Evolutionary conservation across 2,888 invertebrate genomes (phyloP), one percentile per base, ranked within the genome.

Genomic region (Drosophila tripunctata): DNA sequence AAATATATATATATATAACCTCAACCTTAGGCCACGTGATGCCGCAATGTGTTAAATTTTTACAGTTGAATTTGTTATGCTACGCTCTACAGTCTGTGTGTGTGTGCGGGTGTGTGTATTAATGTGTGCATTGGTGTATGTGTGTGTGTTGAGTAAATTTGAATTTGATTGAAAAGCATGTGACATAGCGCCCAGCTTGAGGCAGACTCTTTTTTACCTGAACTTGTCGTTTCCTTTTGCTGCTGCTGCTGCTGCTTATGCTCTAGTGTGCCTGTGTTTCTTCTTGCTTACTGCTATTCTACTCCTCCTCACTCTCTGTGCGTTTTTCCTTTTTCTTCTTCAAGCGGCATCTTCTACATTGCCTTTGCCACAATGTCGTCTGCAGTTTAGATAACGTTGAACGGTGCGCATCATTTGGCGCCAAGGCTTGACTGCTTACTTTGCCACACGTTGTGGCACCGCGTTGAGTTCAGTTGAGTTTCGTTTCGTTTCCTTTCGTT

Each of bases 21-120:
- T 21, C 41, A 66, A 61, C 44, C 66, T 27, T 22, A 31, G 48
- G 54, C 65, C 79, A 84, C 79, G 79, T 82, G 84, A 67, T 67
- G 68, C 52, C 78, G 77, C 76, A 88, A 88, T 81, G 88, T 89
- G 87, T 89, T 89, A 84, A 87, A 87, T 88, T 88, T 88, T 84
- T 84, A 88, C 88, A 87, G 84, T 88, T 89, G 88, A 87, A 88
- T 89, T 84, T 87, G 74, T 67, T 66, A 60, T 72, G 58, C 72
- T 41, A 22, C 31, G 38, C 44, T 36, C 31, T 58, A 15, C 0
- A 40, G 30, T 35, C 8, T 54, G 12, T 65, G 33, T 68, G 47
- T 56, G 3, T 36, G 10, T 27, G 30, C 45, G 36, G 21, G 15
- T 58, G 48, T 40, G 36, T 57, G 47, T n/a, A n/a, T n/a, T n/a